phyloP scores from a whole-genome alignment of 1,140 invertebrate species.

The Camponotus pennsylvanicus region DNA sequence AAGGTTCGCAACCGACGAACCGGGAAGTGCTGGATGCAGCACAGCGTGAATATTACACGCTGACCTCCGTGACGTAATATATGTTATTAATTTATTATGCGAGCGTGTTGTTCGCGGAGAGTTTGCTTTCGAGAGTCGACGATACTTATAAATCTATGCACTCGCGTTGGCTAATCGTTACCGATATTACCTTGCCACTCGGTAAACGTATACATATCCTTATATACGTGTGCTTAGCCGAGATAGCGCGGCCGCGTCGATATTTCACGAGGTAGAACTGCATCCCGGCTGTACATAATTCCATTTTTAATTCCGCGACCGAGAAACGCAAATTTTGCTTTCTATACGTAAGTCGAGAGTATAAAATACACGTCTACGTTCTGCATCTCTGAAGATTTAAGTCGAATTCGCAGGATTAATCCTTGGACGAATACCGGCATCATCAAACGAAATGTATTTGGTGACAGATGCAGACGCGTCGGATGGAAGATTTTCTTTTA shows the following conservation, averaged over 20 bases:
- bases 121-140: background rate
- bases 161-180: slow-evolving; percentile 53
- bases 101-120: slow-evolving; percentile 7
- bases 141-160: slow-evolving; percentile 34
- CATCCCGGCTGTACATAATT: slow-evolving; percentile 52
- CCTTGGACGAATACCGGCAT: background rate
- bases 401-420: slow-evolving; percentile 7
- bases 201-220: slow-evolving; percentile 48
- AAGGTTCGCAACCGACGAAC: slow-evolving; percentile 13
- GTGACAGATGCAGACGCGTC: background rate
- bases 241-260: slow-evolving; percentile 64
- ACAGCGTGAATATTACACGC: slow-evolving; percentile 28
- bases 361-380: background rate
- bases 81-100: slow-evolving; percentile 48
- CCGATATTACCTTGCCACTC: slow-evolving; percentile 56
- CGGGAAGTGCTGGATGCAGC: background rate
- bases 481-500: background rate
- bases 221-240: slow-evolving; percentile 50
- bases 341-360: background rate
- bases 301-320: slow-evolving; percentile 61
- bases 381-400: background rate
- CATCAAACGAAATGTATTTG: slow-evolving; percentile 8
- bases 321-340: background rate
- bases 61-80: slow-evolving; percentile 19
- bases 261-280: slow-evolving; percentile 56